These are phyloP conservation scores for Petaurus breviceps DNA, from an alignment of 2,113 vertebrate species.

Conservation along the genomic window DNA sequence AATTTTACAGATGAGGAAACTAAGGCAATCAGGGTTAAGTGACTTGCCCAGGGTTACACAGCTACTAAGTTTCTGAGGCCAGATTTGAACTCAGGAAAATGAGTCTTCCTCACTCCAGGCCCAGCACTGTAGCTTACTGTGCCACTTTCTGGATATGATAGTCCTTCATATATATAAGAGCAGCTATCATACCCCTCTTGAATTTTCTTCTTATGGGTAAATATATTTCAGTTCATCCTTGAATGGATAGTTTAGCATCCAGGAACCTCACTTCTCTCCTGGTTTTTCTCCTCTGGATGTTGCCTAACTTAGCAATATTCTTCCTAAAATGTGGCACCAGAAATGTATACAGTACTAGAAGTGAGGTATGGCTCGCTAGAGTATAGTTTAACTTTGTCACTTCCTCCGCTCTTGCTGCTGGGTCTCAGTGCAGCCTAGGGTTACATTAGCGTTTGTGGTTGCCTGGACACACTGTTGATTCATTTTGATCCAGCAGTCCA, in stretches of 20 bases:
- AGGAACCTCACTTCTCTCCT: not conserved
- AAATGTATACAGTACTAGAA: not conserved
- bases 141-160: not conserved
- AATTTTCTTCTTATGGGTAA: not conserved
- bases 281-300: not conserved
- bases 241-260: not conserved
- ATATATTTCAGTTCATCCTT: not conserved
- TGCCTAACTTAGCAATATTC: not conserved
- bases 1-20: not conserved
- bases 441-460: not conserved
- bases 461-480: not conserved
- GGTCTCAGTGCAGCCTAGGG: not conserved
- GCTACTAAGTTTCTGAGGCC: not conserved
- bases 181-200: not conserved
- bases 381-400: not conserved
- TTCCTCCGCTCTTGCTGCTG: not conserved
- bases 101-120: not conserved
- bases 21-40: not conserved
- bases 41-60: too few species aligned
- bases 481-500: not conserved
- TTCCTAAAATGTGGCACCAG: not conserved
- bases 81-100: not conserved
- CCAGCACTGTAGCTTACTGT: not conserved
- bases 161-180: not conserved
- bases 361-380: not conserved